A percentile compares a stretch with the other conserved stretches of the same genome.
Evolutionary conservation across 2,797 vertebrate species (phyloP).

Genomic region (Sebastes taczanowskii): DNA sequence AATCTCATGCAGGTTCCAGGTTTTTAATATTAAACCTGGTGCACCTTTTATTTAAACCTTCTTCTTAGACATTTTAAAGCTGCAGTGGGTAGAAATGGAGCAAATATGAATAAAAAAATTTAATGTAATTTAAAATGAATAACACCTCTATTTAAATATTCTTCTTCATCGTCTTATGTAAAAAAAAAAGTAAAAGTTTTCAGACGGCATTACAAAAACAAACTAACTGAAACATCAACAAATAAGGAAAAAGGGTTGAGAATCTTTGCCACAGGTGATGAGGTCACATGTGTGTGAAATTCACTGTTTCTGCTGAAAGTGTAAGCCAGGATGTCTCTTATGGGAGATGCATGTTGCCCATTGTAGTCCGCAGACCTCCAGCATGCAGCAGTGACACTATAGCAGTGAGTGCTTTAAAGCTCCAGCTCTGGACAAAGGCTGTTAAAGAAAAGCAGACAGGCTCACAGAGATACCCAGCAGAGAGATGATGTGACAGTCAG

Average conservation of each 20-base stretch:
- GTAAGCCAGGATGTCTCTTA: background rate
- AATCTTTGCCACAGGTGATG: background rate
- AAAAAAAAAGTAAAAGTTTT: background rate
- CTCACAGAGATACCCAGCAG: conserved; percentile 25
- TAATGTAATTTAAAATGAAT: no score
- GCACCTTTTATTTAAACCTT: background rate
- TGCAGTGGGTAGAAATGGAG: no score
- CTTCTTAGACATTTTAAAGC: no score
- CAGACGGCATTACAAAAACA: background rate
- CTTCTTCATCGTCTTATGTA: background rate
- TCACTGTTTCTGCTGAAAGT: background rate
- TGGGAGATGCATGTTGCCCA: background rate
- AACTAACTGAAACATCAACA: background rate
- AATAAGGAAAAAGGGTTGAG: background rate
- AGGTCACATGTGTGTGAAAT: background rate
- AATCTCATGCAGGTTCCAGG: background rate
- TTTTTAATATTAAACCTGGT: background rate
- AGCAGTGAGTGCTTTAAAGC: background rate
- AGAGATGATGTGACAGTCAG: conserved; percentile 21
- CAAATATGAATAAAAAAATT: no score
- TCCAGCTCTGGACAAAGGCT: conserved; percentile 10
- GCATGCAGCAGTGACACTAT: background rate
- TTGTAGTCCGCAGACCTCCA: background rate
- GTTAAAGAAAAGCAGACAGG: conserved; percentile 15
- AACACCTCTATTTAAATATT: background rate